Percentiles rank a stretch among this genome's conserved stretches.
These are phyloP conservation scores for Pasiphila rectangulata DNA, from an alignment of 2,888 invertebrate genomes.

Conservation along the genomic window DNA sequence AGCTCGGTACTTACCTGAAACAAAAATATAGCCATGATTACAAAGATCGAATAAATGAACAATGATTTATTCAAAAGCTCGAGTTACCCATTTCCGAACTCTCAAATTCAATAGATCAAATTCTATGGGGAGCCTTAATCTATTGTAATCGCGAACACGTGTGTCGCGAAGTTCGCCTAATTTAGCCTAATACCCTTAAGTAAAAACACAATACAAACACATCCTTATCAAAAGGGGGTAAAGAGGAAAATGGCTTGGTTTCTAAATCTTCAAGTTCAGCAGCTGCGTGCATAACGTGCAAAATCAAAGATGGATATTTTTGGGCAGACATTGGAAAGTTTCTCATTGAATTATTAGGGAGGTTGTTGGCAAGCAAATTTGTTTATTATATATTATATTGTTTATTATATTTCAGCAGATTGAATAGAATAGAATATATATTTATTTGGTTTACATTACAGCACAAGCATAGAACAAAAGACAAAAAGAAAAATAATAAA, in stretches of 20 bases:
- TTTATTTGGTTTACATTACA: too few species aligned
- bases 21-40: conserved; percentile 50
- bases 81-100: conserved; percentile 40
- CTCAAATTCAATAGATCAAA: conserved; percentile 53
- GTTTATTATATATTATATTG: too few species aligned
- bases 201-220: conserved; percentile 10
- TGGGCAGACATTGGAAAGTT: conserved; percentile 20
- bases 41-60: conserved; percentile 28
- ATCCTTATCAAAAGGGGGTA: conserved; percentile 9
- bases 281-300: conserved; percentile 36
- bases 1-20: conserved; percentile 66
- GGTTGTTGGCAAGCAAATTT: conserved; percentile 1
- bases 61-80: conserved; percentile 39
- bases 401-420: too few species aligned
- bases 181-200: conserved; percentile 45
- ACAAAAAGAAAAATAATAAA: too few species aligned
- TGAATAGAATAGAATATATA: too few species aligned
- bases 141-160: conserved; percentile 62
- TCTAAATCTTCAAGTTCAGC: conserved; percentile 7
- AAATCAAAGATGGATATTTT: conserved; percentile 43
- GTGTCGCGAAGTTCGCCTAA: conserved; percentile 57
- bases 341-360: conserved; percentile 11
- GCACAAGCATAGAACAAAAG: too few species aligned
- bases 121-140: conserved; percentile 49
- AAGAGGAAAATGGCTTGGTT: conserved; percentile 27